These are phyloP conservation scores for Amblyjoppa fuscipennis DNA, from an alignment of 2,888 invertebrate species.

Conservation along the genomic window DNA sequence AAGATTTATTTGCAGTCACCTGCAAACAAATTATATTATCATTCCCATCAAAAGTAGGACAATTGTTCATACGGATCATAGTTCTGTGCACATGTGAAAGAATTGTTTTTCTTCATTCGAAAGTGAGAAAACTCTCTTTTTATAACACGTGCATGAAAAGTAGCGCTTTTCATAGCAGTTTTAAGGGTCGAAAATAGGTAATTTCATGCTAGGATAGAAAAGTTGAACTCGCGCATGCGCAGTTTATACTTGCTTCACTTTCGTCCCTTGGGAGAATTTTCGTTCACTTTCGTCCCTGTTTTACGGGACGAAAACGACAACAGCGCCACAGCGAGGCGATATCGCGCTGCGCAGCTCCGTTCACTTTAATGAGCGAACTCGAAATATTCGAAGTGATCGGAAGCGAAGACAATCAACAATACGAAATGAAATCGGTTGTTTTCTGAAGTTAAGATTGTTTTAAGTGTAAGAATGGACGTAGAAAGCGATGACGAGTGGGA, in stretches of 20 bases:
- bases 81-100: too few relatives aligned
- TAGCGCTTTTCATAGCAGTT: not conserved
- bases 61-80: too few relatives aligned
- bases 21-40: too few relatives aligned
- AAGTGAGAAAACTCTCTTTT: not conserved
- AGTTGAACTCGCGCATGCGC: constrained; percentile 21
- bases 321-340: constrained; percentile 23
- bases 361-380: not conserved
- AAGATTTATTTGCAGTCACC: too few relatives aligned
- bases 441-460: too few relatives aligned
- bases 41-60: too few relatives aligned
- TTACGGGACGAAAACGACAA: constrained; percentile 32
- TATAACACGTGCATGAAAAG: not conserved
- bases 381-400: not conserved
- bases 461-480: not conserved
- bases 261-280: constrained; percentile 35
- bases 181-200: constrained; percentile 1
- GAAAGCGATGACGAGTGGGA: constrained; percentile 30
- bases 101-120: too few relatives aligned
- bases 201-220: constrained; percentile 19
- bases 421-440: not conserved
- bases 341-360: constrained; percentile 28
- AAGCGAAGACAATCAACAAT: not conserved
- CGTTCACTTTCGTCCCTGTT: constrained; percentile 37
- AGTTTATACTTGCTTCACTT: constrained; percentile 25